A percentile compares a stretch with the other conserved stretches of the same genome.
These are phyloP conservation scores for Amphiura filiformis DNA, from an alignment of 35 echinoderm and acorn worm genomes.

Conservation along the genomic window DNA sequence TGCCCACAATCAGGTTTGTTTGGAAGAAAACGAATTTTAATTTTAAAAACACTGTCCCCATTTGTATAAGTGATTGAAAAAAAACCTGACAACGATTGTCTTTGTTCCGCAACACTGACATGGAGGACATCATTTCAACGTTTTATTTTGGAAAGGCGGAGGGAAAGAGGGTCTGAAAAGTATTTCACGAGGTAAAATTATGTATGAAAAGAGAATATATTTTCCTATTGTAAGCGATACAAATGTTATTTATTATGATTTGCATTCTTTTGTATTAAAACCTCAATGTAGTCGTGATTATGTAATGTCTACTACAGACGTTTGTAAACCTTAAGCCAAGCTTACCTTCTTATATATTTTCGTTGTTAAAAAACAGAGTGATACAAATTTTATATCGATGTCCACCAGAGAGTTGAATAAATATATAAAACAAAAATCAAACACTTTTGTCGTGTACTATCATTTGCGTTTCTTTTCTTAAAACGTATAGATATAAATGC, in stretches of 20 bases:
- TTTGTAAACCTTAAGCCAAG: constrained; percentile 11
- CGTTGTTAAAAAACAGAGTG: neutral
- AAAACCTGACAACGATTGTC: too few species aligned
- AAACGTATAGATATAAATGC: neutral
- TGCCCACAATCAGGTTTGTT: too few species aligned
- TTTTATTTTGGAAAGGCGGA: too few species aligned
- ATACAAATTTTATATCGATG: constrained; percentile 13
- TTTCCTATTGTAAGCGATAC: neutral
- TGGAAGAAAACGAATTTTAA: too few species aligned
- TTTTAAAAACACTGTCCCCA: too few species aligned
- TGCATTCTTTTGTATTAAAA: neutral
- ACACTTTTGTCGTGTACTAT: neutral
- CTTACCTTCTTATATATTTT: constrained; percentile 4
- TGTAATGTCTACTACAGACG: neutral
- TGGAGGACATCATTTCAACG: too few species aligned
- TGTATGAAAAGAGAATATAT: neutral
- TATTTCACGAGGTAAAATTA: too few species aligned
- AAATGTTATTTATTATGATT: neutral
- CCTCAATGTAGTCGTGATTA: neutral
- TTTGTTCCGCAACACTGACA: too few species aligned
- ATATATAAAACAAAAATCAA: neutral
- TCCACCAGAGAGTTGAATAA: constrained; percentile 14
- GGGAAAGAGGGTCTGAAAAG: too few species aligned
- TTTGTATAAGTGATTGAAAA: too few species aligned
- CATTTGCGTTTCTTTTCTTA: neutral